Evolutionary conservation across 2,113 vertebrate species (phyloP).

Genomic region (Dicerorhinus sumatrensis): DNA sequence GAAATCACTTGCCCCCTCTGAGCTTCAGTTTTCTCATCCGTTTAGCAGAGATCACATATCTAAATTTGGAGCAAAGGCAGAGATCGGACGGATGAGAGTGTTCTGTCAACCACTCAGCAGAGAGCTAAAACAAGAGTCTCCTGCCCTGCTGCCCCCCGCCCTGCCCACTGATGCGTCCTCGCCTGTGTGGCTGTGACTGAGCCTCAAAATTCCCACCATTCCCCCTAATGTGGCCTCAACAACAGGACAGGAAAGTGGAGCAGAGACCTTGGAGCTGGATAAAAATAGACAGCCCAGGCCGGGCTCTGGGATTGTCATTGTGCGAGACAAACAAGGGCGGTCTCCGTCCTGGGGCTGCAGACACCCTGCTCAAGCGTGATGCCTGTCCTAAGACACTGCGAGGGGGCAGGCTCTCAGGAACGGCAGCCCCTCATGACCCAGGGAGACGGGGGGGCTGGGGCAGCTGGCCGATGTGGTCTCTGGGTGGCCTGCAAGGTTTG

Average conservation of each 20-base stretch:
- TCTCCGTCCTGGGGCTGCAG: not conserved
- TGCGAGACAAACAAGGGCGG: not conserved
- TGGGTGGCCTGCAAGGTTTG: not conserved
- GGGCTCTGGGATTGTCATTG: not conserved
- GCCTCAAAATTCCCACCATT: not conserved
- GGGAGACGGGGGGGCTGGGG: not conserved
- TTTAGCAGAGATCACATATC: not conserved
- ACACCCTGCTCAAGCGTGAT: not conserved
- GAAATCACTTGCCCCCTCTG: not conserved
- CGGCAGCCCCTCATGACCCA: not conserved
- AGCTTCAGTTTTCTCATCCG: not conserved
- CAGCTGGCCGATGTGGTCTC: not conserved
- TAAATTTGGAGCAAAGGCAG: not conserved
- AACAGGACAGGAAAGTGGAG: not conserved
- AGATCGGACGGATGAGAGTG: not conserved
- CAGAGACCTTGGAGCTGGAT: not conserved
- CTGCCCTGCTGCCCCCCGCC: not conserved
- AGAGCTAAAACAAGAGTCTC: not conserved
- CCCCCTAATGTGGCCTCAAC: not conserved
- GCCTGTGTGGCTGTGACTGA: not conserved
- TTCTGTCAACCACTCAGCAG: not conserved
- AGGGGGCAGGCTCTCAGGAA: not conserved
- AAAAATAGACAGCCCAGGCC: constrained; percentile 21
- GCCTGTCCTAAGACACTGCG: not conserved
- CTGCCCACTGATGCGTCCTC: not conserved